Evolutionary conservation across 2,113 vertebrate genomes (phyloP), one percentile per base, ranked within the genome.

Genomic region (Pedionomus torquatus): DNA sequence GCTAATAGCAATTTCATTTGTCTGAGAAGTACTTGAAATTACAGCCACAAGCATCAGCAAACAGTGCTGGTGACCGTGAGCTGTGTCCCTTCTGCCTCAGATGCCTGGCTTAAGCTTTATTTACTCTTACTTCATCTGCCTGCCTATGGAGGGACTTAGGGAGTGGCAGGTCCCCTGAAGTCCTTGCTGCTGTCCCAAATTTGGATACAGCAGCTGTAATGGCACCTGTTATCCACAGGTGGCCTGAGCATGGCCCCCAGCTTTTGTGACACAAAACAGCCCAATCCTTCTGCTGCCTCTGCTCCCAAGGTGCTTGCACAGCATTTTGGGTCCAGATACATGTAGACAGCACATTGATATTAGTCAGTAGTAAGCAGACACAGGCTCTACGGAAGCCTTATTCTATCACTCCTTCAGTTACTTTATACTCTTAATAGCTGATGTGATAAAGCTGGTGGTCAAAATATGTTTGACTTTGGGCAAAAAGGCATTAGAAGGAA

Each of bases 11-110:
- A 37, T 77, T 90, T n/a, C 6, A 54, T 76, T 80, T 72, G n/a
- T 30, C 71, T 90, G 58, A 54, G 58, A 52, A 83, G 26, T 48
- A 10, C 23, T 48, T 55, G 70, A 43, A 76, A 83, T 71, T 89
- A 61, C 1, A 6, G 57, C 33, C 5, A 1, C 0, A 7, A 93
- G 78, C 8, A 3, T 46, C 78, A 77, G 52, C 81, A 61, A 72
- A n/a, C 8, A 26, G 39, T 0, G 0, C 17, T 1, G 3, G 57
- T 68, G 52, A 31, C 48, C 28, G 2, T 1, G n/a, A 85, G 61
- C 48, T 3, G 0, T 35, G 39, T 39, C 8, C 16, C 23, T 12
- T 90, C 70, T 83, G 74, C 35, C 35, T 37, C 51, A 19, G 70
- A 7, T 48, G 48, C 43, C 57, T 46, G 52, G 23, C 43, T 93